Evolutionary conservation across 2,888 invertebrate genomes (phyloP).

Genomic region (Dorcus hopei): DNA sequence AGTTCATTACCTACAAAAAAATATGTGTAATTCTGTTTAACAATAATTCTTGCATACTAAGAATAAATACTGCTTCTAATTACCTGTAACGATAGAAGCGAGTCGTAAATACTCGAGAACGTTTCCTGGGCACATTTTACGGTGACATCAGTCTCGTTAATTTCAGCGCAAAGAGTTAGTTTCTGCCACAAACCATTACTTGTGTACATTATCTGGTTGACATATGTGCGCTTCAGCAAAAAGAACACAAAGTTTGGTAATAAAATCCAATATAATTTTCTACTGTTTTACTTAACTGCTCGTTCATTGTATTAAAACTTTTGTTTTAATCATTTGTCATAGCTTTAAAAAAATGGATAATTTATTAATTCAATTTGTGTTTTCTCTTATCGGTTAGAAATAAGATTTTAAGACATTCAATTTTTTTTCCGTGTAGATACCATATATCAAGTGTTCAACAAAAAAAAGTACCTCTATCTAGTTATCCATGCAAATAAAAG

Average conservation of each 20-base stretch:
- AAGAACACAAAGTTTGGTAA: not conserved
- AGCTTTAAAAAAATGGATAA: too few species aligned
- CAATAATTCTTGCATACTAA: not conserved
- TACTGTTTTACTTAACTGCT: too few species aligned
- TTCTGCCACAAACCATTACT: not conserved
- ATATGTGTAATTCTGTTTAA: not conserved
- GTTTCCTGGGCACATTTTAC: slow-evolving; percentile 1
- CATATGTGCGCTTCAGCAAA: not conserved
- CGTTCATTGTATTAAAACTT: too few species aligned
- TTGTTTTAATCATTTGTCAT: too few species aligned
- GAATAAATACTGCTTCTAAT: not conserved
- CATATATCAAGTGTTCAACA: too few species aligned
- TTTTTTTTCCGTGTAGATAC: too few species aligned
- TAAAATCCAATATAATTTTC: too few species aligned
- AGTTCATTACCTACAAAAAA: not conserved
- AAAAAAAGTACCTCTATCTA: too few species aligned
- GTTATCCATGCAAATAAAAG: too few species aligned
- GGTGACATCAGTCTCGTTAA: slow-evolving; percentile 1
- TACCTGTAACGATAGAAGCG: not conserved
- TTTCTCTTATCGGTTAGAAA: too few species aligned
- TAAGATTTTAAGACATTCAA: too few species aligned
- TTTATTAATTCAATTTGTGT: too few species aligned
- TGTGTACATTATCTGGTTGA: not conserved
- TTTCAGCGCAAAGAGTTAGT: not conserved
- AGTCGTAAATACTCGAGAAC: not conserved